phyloP scores from a whole-genome alignment of 2,113 vertebrate species.

The Lepidothrix coronata region DNA sequence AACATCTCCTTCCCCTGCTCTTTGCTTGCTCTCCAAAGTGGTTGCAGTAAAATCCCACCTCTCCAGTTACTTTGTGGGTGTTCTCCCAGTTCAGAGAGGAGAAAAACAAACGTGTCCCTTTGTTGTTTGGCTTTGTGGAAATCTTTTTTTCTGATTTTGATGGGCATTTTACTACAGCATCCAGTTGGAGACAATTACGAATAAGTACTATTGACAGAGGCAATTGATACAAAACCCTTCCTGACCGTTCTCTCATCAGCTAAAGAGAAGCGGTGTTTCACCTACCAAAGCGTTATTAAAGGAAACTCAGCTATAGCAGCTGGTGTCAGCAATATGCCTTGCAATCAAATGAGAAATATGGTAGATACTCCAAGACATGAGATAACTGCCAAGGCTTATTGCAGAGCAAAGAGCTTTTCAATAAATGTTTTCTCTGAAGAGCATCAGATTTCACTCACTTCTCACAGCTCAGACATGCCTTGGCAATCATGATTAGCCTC shows the following conservation, averaged over 20 bases:
- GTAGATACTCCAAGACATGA: constrained; percentile 36
- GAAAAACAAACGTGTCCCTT: neutral
- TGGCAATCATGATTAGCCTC: constrained; percentile 61
- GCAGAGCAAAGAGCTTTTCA: constrained; percentile 58
- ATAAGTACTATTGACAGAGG: neutral
- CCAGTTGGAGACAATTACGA: neutral
- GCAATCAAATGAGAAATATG: constrained; percentile 38
- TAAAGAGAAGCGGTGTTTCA: neutral
- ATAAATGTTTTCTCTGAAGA: constrained; percentile 63
- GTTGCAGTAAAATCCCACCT: neutral
- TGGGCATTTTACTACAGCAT: neutral
- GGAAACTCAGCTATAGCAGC: constrained; percentile 12
- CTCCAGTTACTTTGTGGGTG: neutral
- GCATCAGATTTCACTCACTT: constrained; percentile 60
- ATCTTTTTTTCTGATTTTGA: neutral
- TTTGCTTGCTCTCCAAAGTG: neutral
- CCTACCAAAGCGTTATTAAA: neutral
- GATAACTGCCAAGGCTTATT: constrained; percentile 59
- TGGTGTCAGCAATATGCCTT: constrained; percentile 29
- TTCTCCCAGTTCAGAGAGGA: neutral
- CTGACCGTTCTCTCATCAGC: neutral
- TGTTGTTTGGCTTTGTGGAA: neutral
- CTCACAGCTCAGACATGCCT: constrained; percentile 56
- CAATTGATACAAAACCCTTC: neutral
- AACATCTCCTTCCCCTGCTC: neutral